These are phyloP conservation scores for Protonemura montana DNA, from an alignment of 2,888 invertebrate species.

Conservation along the genomic window DNA sequence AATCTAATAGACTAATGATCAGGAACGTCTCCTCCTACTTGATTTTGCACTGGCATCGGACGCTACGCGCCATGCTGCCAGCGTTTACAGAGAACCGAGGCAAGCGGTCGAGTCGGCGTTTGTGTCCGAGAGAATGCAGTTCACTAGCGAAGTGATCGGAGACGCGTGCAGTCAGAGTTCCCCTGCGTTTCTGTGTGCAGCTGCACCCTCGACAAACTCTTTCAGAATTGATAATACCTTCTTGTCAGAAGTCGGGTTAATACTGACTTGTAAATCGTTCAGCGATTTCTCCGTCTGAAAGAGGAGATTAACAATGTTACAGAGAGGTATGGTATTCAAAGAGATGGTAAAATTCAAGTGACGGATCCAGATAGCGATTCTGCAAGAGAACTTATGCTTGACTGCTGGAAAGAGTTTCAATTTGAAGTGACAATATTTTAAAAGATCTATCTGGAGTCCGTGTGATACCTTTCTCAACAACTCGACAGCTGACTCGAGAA, in stretches of 20 bases:
- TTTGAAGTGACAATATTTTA: no score
- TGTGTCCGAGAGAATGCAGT: background rate
- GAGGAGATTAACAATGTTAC: background rate
- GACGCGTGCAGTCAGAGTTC: conserved; percentile 24
- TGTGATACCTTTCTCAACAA: conserved; percentile 74
- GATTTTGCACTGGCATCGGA: background rate
- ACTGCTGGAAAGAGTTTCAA: no score
- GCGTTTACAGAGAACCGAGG: background rate
- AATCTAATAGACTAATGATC: background rate
- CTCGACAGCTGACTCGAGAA: conserved; percentile 74
- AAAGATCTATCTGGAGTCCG: background rate
- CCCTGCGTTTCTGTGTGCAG: background rate
- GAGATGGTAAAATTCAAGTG: no score
- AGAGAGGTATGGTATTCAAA: no score
- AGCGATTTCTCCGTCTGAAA: conserved; percentile 81
- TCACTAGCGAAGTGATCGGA: background rate
- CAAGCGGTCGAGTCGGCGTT: background rate
- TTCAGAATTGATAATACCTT: conserved; percentile 63
- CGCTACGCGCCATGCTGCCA: background rate
- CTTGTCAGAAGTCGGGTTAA: conserved; percentile 65
- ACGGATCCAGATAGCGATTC: no score
- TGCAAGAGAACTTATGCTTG: no score
- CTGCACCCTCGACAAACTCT: conserved; percentile 42
- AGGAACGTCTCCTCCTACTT: background rate
- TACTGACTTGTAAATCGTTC: conserved; percentile 73